Evolutionary conservation across 2,888 invertebrate genomes (phyloP).

Genomic region (Microctonus hyperodae): DNA sequence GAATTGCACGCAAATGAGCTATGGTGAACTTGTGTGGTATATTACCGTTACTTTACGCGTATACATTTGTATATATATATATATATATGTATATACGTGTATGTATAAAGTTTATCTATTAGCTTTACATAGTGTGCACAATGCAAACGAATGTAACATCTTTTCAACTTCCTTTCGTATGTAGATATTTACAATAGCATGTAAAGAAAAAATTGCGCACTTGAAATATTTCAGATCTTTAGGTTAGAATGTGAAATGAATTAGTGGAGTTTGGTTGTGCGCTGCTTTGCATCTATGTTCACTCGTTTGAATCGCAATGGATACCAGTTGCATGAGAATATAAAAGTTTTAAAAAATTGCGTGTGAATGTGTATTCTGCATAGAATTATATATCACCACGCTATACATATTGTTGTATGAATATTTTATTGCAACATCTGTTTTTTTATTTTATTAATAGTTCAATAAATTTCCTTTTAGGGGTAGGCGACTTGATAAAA

Average conservation of each 20-base stretch:
- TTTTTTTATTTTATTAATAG: too few species aligned
- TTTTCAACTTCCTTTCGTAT: background rate
- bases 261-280: background rate
- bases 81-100: background rate
- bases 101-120: background rate
- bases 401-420: background rate
- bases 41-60: conserved; percentile 39
- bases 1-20: conserved; percentile 45
- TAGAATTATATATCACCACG: background rate
- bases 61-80: background rate
- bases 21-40: conserved; percentile 24
- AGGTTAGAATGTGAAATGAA: background rate
- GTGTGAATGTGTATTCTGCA: background rate
- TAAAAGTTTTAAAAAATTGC: background rate
- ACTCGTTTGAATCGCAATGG: background rate
- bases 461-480: too few species aligned
- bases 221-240: background rate
- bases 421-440: background rate
- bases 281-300: background rate
- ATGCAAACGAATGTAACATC: background rate
- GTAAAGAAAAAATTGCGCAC: background rate
- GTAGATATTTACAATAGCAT: background rate
- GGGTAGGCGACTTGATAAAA: too few species aligned
- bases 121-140: background rate
- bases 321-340: background rate